These are phyloP conservation scores for Bombus huntii DNA, from an alignment of 1,140 invertebrate species.

Conservation along the genomic window DNA sequence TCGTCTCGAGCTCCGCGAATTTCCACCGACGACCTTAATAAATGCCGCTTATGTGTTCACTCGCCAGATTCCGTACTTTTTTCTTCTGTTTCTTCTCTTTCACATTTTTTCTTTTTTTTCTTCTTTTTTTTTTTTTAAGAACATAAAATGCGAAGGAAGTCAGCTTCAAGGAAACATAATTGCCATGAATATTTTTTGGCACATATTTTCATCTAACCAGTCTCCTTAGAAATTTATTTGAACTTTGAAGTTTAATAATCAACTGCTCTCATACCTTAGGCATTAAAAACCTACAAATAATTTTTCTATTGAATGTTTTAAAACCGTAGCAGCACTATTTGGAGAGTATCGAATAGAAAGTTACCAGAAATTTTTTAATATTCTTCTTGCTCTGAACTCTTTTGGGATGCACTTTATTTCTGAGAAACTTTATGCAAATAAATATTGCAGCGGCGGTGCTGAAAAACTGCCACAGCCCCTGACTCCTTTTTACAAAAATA, in stretches of 20 bases:
- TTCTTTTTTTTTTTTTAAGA: not conserved
- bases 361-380: not conserved
- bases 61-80: not conserved
- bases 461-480: not conserved
- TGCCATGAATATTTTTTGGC: no score
- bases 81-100: not conserved
- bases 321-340: not conserved
- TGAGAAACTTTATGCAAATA: not conserved
- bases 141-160: not conserved
- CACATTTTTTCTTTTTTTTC: not conserved
- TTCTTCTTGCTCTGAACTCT: not conserved
- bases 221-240: no score
- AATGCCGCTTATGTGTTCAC: not conserved
- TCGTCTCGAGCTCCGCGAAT: not conserved
- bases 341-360: not conserved
- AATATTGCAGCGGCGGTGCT: not conserved
- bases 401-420: not conserved
- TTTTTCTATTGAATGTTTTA: not conserved
- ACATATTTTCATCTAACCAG: no score
- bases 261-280: no score
- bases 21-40: slow-evolving; percentile 2
- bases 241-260: no score
- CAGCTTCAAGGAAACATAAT: not conserved
- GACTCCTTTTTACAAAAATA: not conserved
- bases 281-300: no score